phyloP scores from a whole-genome alignment of 2,888 invertebrate genomes.

The Chrysolina haemoptera region DNA sequence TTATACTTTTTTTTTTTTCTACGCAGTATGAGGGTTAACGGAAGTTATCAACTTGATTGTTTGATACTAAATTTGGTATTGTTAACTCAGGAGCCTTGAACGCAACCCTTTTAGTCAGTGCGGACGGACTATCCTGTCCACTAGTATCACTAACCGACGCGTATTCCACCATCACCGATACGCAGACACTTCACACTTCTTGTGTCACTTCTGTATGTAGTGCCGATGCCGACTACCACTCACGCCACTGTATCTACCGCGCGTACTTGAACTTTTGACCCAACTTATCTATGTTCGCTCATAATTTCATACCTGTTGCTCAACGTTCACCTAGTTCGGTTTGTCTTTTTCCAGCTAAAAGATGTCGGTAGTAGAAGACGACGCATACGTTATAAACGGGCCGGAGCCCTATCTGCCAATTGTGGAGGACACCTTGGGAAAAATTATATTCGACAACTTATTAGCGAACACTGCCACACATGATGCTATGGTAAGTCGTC shows the following conservation, averaged over 20 bases:
- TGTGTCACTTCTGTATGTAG: not conserved
- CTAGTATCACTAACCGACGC: too few species aligned
- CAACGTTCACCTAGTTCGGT: not conserved
- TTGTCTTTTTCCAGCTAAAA: not conserved
- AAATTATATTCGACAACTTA: conserved; percentile 43
- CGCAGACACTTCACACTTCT: too few species aligned
- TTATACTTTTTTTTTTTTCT: too few species aligned
- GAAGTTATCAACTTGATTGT: too few species aligned
- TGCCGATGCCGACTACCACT: too few species aligned
- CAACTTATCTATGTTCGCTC: not conserved
- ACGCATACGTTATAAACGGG: conserved; percentile 44
- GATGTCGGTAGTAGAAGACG: conserved; percentile 39
- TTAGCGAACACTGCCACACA: conserved; percentile 31
- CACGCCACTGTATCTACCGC: not conserved
- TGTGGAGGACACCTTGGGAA: conserved; percentile 39
- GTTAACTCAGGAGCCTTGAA: too few species aligned
- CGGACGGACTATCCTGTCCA: too few species aligned
- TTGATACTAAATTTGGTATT: too few species aligned
- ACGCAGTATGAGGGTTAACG: too few species aligned
- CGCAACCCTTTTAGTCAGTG: too few species aligned
- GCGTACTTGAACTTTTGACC: conserved; percentile 1
- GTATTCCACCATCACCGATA: too few species aligned
- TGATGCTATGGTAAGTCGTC: conserved; percentile 43
- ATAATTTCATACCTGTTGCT: not conserved
- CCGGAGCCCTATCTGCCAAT: conserved; percentile 40